These are phyloP conservation scores for Lumbricus terrestris DNA, from an alignment of 2,888 invertebrate species.

Conservation along the genomic window DNA sequence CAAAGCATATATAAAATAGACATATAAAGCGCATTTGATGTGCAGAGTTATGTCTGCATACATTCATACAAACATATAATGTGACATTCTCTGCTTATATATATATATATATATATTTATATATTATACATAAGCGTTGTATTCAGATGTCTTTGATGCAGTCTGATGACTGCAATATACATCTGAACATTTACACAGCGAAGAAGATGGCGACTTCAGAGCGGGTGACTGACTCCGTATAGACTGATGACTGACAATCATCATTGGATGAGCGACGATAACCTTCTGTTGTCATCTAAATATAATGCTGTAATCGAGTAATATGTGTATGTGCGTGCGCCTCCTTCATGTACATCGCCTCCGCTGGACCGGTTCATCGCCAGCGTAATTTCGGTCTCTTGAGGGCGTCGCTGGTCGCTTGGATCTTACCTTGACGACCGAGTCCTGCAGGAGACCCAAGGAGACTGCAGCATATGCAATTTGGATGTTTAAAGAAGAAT, in stretches of 20 bases:
- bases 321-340: too few relatives aligned
- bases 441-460: not conserved
- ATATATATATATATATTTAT: too few relatives aligned
- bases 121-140: too few relatives aligned
- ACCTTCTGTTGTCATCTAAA: not conserved
- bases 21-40: too few relatives aligned
- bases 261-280: not conserved
- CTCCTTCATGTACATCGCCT: too few relatives aligned
- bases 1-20: too few relatives aligned
- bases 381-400: not conserved
- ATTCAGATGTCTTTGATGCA: not conserved
- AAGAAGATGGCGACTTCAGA: too few relatives aligned
- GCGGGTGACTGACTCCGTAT: too few relatives aligned
- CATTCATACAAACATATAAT: too few relatives aligned
- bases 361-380: not conserved
- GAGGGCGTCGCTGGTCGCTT: not conserved
- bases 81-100: too few relatives aligned
- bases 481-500: not conserved
- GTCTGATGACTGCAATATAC: not conserved
- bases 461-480: not conserved
- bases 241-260: not conserved
- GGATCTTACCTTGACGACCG: not conserved
- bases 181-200: too few relatives aligned
- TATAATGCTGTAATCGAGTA: conserved; percentile 3
- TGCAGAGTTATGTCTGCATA: too few relatives aligned